Evolutionary conservation across 2,888 invertebrate genomes (phyloP), one percentile per base, ranked within the genome.

Genomic region (Euplexia lucipara): DNA sequence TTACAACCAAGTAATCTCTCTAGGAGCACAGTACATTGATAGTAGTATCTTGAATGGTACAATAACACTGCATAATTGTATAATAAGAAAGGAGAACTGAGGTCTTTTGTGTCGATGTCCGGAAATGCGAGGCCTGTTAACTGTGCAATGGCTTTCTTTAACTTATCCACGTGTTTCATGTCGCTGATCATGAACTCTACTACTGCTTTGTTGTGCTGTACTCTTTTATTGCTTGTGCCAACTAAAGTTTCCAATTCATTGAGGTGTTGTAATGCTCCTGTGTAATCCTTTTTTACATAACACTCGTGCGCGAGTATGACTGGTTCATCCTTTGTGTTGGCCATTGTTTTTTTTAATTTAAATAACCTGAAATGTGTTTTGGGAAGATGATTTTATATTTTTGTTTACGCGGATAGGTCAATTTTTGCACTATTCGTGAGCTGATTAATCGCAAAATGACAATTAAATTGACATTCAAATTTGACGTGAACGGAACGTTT

Each of bases 171-270:
- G 82, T 97, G 97, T 79, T 96, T 97, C 84, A 97, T 96, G 51
- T 97, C 97, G 61, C 96, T 96, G 71, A 96, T 96, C 89, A 97
- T 98, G 90, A 97, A 98, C 85, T 98, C 98, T 0, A 97, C 97
- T 0, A 99, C 97, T 30, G 97, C 97, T 91, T 97, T 97, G 87
- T 99, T 99, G 84, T 98, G 98, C 47, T 96, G 95, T 2, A 98
- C 96, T 86, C 98, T 97, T 70, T 97, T 96, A 90, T 98, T 98
- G 67, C 96, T 96, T 0, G 96, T 96, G 53, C 97, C 94, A 63
- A 90, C 86, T 5, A 96, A 84, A 30, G 89, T 90, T 85, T 97
- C 97, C 70, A 98, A 88, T 86, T 97, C 97, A 70, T 95, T 96
- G 76, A 98, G 93, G 76, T 96, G 92, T 76, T 96, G 95, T 12